Base-by-base conservation (phyloP, 2,113 vertebrate species). In the Aptenodytes forsteri region DNA sequence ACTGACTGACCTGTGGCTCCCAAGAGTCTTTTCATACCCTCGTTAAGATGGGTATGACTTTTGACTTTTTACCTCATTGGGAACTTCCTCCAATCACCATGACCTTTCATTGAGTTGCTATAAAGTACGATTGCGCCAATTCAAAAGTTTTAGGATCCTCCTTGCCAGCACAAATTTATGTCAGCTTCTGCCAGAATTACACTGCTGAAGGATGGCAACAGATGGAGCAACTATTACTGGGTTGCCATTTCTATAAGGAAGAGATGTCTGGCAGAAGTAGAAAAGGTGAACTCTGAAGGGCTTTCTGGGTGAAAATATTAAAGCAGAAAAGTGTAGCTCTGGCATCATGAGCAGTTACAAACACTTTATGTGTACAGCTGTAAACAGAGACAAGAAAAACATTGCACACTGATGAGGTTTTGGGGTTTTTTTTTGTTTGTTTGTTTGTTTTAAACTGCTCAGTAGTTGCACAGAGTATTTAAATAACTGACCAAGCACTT, bases 341-440 rank as follows among this genome's bases (percentile, higher is more conserved):
- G 34, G 10, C 13, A 13, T 42, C 36, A 16, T 38, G 11, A 46
- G 26, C 42, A 52, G 22, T 56, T 85, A 22, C 20, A 83, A 64
- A 30, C 12, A 38, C 4, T 81, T 47, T 22, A 6, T 62, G 1
- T 36, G 34, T 40, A 66, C 17, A 26, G 15, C 29, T 62, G 8
- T 56, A 50, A 72, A 40, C 4, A 77, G 54, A 71, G 22, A 34
- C 13, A 55, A 75, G 42, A 23, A 59, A 70, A 91, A 54, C 9
- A 17, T 27, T 59, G 30, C n/a, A 55, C 1, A 3, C 4, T 55
- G 47, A 29, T 56, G 46, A 56, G 7, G 23, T 52, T 59, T 54
- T 72, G 1, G 16, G 10, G 17, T 0, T 1, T 26, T 50, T 55
- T 7, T 17, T 17, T 36, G 18, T n/a, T 47, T 27, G 20, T 29